Conservation (phyloP, 1,140 invertebrate species). For the Bursaphelenchus mucronatus region DNA sequence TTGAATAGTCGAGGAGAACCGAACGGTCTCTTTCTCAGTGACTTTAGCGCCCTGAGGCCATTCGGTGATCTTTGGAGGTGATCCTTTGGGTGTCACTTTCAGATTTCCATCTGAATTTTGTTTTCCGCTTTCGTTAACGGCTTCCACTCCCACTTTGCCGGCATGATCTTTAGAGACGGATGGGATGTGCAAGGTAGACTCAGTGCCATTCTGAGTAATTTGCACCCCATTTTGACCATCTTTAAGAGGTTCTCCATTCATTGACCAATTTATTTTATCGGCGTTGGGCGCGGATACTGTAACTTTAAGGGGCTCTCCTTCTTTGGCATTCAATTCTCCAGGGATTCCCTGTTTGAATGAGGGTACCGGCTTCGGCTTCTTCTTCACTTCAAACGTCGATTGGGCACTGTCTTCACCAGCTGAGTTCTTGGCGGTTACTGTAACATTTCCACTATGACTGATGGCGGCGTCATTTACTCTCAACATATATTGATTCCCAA, state of each 20-base stretch:
- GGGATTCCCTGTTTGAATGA: conserved; percentile 7
- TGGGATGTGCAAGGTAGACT: conserved; percentile 42
- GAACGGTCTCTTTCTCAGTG: conserved; percentile 12
- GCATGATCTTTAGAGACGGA: conserved; percentile 33
- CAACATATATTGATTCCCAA: conserved; percentile 15
- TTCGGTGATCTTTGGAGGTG: conserved; percentile 31
- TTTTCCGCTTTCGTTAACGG: conserved; percentile 52
- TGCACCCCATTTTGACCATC: conserved; percentile 48
- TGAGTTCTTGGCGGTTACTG: not conserved
- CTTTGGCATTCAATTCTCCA: conserved; percentile 20
- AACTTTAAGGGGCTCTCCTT: conserved; percentile 26
- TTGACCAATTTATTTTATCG: conserved; percentile 43
- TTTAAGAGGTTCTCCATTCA: conserved; percentile 51
- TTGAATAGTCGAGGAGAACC: conserved; percentile 8
- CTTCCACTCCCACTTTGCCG: conserved; percentile 39
- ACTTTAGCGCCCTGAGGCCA: conserved; percentile 23
- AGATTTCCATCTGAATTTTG: conserved; percentile 8
- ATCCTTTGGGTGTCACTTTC: not conserved
- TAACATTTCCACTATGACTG: conserved; percentile 7
- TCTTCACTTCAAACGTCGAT: conserved; percentile 21
- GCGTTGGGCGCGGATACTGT: conserved; percentile 34
- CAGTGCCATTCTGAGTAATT: conserved; percentile 33
- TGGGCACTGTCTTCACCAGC: conserved; percentile 2
- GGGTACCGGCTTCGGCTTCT: conserved; percentile 16
- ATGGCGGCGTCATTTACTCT: conserved; percentile 15